Evolutionary conservation across 2,888 invertebrate genomes (phyloP).

Genomic region (Drosophila ochracea): DNA sequence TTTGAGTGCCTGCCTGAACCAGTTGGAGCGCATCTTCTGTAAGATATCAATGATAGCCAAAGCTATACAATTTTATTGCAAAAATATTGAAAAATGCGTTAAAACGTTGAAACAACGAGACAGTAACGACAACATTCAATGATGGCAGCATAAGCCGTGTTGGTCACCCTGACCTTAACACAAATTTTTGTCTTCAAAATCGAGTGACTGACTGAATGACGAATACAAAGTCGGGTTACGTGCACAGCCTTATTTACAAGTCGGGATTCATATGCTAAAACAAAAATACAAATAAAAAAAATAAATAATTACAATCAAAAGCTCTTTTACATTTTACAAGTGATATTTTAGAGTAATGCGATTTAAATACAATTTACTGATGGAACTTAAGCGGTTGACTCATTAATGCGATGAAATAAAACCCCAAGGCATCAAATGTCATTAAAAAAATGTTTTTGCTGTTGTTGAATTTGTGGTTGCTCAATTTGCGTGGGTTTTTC

Average conservation of each 20-base stretch:
- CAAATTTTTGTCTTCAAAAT: constrained; percentile 68
- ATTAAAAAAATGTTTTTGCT: constrained; percentile 56
- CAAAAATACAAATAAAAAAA: background rate
- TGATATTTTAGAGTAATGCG: constrained; percentile 25
- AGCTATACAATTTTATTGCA: constrained; percentile 70
- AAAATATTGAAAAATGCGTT: constrained; percentile 80
- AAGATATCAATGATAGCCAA: constrained; percentile 42
- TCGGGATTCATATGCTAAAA: constrained; percentile 61
- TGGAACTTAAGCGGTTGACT: constrained; percentile 44
- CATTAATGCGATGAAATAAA: constrained; percentile 50
- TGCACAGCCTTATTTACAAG: constrained; percentile 54
- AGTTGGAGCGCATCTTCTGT: constrained; percentile 77
- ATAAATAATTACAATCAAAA: background rate
- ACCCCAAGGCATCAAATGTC: constrained; percentile 47
- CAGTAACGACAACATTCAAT: constrained; percentile 24
- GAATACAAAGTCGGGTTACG: constrained; percentile 32
- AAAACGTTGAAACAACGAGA: constrained; percentile 47
- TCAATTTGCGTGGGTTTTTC: constrained; percentile 63
- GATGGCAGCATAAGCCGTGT: constrained; percentile 56
- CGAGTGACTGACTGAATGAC: constrained; percentile 35
- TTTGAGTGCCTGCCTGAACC: constrained; percentile 59
- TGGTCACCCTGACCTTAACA: constrained; percentile 80
- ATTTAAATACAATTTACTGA: constrained; percentile 25
- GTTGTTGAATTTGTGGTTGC: constrained; percentile 37
- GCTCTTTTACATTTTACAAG: constrained; percentile 28